phyloP scores from a whole-genome alignment of 2,797 vertebrate genomes.

The Limnodromus scolopaceus region DNA sequence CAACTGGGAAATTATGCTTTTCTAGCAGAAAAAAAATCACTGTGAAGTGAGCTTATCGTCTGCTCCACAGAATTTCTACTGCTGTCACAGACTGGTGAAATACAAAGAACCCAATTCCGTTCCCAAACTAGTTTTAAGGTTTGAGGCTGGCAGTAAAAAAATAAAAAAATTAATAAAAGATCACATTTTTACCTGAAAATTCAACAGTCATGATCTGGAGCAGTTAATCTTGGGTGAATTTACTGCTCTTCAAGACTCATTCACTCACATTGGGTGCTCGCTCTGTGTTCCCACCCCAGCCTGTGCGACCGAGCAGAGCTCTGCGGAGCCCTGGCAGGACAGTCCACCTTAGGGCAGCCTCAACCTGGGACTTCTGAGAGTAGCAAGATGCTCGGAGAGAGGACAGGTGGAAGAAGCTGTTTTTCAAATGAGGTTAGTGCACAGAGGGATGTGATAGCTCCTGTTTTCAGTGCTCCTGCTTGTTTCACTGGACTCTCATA shows the following conservation, averaged over 20 bases:
- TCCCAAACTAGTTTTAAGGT: background rate
- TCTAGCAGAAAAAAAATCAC: background rate
- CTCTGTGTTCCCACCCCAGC: background rate
- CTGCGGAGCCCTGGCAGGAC: background rate
- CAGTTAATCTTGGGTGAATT: background rate
- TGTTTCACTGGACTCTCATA: background rate
- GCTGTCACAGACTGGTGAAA: background rate
- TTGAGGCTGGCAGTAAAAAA: background rate
- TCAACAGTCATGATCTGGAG: background rate
- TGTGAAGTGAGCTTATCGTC: background rate
- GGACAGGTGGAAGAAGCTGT: background rate
- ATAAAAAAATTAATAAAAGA: background rate
- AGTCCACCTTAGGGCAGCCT: background rate
- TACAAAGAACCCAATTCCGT: background rate
- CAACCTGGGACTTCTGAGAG: background rate
- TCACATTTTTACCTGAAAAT: background rate
- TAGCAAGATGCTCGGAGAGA: background rate
- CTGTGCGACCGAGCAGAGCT: background rate
- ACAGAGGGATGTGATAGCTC: background rate
- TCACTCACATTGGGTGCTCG: background rate
- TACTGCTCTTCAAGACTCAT: background rate
- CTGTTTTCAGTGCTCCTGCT: background rate
- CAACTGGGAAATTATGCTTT: background rate
- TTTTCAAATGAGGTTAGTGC: background rate
- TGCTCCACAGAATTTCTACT: background rate